These are phyloP conservation scores for Hartigia nigra DNA, from an alignment of 2,888 invertebrate genomes.

Conservation along the genomic window DNA sequence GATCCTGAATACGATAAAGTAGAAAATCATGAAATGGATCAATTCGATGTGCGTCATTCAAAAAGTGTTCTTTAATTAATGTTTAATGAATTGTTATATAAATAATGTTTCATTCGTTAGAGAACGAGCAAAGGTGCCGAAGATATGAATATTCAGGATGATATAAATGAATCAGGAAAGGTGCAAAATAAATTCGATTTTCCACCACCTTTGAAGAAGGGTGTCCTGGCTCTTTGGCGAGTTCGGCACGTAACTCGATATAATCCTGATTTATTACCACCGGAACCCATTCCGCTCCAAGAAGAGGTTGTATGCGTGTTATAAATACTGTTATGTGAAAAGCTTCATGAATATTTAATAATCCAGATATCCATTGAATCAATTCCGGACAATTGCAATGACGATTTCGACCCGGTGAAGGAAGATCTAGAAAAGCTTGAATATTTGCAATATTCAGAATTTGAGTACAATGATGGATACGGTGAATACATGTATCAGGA, in stretches of 20 bases:
- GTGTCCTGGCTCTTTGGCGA: constrained; percentile 73
- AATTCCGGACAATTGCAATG: constrained; percentile 41
- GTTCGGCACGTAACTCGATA: constrained; percentile 76
- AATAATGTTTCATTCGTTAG: neutral
- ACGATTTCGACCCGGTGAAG: constrained; percentile 30
- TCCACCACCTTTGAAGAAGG: constrained; percentile 30
- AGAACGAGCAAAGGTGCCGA: neutral
- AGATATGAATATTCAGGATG: neutral
- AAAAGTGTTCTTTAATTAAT: neutral
- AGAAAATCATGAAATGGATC: constrained; percentile 62
- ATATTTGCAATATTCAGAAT: constrained; percentile 34
- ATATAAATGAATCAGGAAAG: neutral
- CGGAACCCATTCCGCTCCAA: constrained; percentile 75
- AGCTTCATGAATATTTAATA: constrained; percentile 8
- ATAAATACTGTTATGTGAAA: constrained; percentile 18
- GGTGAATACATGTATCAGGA: constrained; percentile 15
- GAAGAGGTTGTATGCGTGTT: constrained; percentile 51
- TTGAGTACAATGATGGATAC: constrained; percentile 34
- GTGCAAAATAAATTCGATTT: neutral
- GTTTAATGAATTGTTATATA: neutral
- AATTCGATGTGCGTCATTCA: neutral
- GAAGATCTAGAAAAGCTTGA: constrained; percentile 22
- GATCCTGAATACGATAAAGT: constrained; percentile 69
- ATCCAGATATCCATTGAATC: constrained; percentile 43
- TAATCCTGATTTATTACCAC: constrained; percentile 77